Evolutionary conservation across 2,797 vertebrate genomes (phyloP), one percentile per base, ranked within the genome.

Genomic region (Brachymystax lenok): DNA sequence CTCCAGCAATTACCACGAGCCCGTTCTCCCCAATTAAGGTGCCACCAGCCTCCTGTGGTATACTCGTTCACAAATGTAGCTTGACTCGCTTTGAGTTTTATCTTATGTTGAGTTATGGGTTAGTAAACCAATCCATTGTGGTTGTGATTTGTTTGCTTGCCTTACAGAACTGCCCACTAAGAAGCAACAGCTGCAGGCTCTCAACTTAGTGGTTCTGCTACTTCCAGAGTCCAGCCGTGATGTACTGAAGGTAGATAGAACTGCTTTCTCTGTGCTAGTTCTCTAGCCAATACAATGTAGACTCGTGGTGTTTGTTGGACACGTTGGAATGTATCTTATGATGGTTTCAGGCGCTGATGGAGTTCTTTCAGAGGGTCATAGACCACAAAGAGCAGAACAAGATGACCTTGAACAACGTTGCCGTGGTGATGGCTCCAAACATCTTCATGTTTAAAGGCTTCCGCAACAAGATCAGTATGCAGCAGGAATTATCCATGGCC

Each of bases 341-440:
- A 2, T 85, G 85, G 0, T 92, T 95, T 73, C 82, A 99, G 98
- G 95, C 95, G 1, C 88, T 99, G 50, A 92, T 98, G 87, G 98
- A 99, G 92, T 99, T 99, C 90, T 97, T 99, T 85, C 95, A 97
- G 87, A 95, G 94, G 68, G 95, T 99, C 71, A 96, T 96, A 72
- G 95, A 97, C 85, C 96, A 95, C 82, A 95, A 94, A 90, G 94
- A 95, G 76, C 94, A 95, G 82, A 99, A 99, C 83, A 98, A 97
- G 93, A 99, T 99, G 98, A 99, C 95, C 0, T 83, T 96, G 63
- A 98, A 96, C 88, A 99, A 99, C 12, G 94, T 99, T 24, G 96
- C 97, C 0, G 95, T 99, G 91, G 95, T 99, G 85, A 99, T 99
- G 96, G 96, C 98, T 6, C 98, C 98, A 40, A 99, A 98, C 91